Base-by-base conservation (phyloP, 2,888 invertebrate genomes). In the Chironomus tentans region DNA sequence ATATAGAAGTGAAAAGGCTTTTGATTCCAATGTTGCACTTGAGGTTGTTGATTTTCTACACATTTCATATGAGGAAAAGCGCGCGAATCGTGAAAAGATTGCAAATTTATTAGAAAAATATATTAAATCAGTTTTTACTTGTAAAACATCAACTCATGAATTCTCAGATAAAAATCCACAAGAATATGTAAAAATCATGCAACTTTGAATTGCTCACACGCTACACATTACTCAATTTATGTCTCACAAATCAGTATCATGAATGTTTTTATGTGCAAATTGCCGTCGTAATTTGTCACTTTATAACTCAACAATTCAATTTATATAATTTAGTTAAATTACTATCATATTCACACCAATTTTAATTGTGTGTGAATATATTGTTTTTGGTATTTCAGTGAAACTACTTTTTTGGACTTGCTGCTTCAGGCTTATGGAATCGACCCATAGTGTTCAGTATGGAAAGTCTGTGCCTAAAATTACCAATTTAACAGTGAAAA, bases 1-100 rank as follows among this genome's bases (percentile, higher is more conserved):
- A 38, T 73, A 28, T 46, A 48, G 61, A 4, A 73, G 56, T 21
- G 56, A 73, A 7, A 56, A 61, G 28, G 72, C 72, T 24, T 73
- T 73, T 38, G 61, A 61, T 7, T 73, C 72, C 0, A 73, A 73
- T 21, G 10, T 73, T 22, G 72, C 72, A 1, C 46, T 73, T 21
- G 72, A 73, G 46, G 72, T 73, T 10, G 13, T 73, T 22, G 62
- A 62, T 46, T n/a, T 28, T 5, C 13, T 73, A 13, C 28, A 73
- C 38, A 61, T 73, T 38, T 18, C 62, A 1, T 28, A 61, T 38
- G 62, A 73, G 12, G 72, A 56, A 10, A 61, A 46, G 28, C 61
- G 72, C 7, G 7, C 28, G 2, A 73, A 73, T 38, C 62, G 72
- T n/a, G 62, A 62, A 46, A 73, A 13, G n/a, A 62, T 73, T 21